Evolutionary conservation across 2,113 vertebrate species (phyloP).

Genomic region (Phodopus roborovskii): DNA sequence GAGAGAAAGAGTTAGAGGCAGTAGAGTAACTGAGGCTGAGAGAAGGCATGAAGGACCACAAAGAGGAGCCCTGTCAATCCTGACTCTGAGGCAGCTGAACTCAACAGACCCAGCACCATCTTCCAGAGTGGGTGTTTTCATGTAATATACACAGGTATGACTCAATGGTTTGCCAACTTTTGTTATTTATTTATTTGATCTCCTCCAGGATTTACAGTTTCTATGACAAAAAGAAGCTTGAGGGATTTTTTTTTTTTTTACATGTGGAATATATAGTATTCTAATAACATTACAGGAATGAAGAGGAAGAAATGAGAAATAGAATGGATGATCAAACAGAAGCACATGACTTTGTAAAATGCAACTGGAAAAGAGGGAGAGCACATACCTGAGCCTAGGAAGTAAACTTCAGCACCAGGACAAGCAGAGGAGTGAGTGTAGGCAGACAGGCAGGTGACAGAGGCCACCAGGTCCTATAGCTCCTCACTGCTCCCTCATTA

Average conservation of each 20-base stretch:
- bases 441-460: no score
- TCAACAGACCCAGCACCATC: not conserved
- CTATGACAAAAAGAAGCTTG: conserved; percentile 43
- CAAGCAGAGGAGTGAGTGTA: not conserved
- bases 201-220: not conserved
- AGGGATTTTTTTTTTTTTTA: not conserved
- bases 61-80: not conserved
- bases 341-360: conserved; percentile 2
- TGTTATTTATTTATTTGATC: not conserved
- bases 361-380: not conserved
- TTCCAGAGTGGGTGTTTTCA: not conserved
- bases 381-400: not conserved
- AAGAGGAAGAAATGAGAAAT: conserved; percentile 2
- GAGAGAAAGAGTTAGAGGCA: conserved; percentile 18
- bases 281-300: conserved; percentile 34
- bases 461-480: not conserved
- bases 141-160: not conserved
- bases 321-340: not conserved
- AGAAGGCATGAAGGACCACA: not conserved
- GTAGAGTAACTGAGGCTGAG: not conserved
- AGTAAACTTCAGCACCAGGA: not conserved
- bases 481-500: not conserved
- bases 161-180: not conserved
- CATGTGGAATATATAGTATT: not conserved
- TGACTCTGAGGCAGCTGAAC: not conserved